Evolutionary conservation across 1,140 invertebrate genomes (phyloP).

Genomic region (Metopolophium dirhodum): DNA sequence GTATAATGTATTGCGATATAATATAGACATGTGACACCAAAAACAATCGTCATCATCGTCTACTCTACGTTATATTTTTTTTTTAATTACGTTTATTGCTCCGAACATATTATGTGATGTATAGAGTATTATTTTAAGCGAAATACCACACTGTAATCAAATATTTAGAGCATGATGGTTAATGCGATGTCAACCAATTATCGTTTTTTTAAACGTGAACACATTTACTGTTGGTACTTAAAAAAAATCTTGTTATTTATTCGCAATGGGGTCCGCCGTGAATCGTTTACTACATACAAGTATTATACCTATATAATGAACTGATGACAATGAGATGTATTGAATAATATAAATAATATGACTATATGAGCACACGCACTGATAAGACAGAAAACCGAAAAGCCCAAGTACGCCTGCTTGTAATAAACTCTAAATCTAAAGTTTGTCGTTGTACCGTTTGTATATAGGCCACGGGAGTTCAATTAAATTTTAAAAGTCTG

Average conservation of each 20-base stretch:
- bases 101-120: background rate
- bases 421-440: background rate
- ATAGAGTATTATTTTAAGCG: background rate
- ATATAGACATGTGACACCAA: background rate
- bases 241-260: background rate
- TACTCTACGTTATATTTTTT: background rate
- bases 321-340: background rate
- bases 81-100: background rate
- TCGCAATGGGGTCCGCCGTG: background rate
- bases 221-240: background rate
- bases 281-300: background rate
- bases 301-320: background rate
- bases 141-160: conserved; percentile 6
- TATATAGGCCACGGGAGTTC: background rate
- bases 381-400: background rate
- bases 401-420: background rate
- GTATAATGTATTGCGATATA: background rate
- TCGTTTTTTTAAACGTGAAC: background rate
- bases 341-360: background rate
- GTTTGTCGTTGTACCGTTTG: background rate
- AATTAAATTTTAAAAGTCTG: background rate
- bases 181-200: conserved; percentile 13
- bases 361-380: background rate
- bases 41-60: background rate
- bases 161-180: conserved; percentile 18